Percentiles rank a stretch among this genome's conserved stretches.
Evolutionary conservation across 2,797 vertebrate genomes (phyloP).

Genomic region (Parotocinclus haroldoi): DNA sequence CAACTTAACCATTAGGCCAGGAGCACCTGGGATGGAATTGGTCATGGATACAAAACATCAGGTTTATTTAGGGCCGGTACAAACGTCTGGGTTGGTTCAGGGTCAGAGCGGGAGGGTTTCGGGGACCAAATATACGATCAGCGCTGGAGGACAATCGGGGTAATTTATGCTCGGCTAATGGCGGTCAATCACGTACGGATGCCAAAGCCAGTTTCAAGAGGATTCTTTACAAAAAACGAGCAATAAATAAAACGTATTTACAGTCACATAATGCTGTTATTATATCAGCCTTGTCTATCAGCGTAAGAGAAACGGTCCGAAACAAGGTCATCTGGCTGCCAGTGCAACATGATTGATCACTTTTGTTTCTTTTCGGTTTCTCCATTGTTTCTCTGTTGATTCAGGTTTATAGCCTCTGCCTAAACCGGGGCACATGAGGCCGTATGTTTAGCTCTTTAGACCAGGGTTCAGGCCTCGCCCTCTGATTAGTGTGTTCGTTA

Average conservation of each 20-base stretch:
- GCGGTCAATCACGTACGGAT: conserved; percentile 13
- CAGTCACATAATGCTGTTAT: conserved; percentile 14
- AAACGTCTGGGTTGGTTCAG: conserved; percentile 34
- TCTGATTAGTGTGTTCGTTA: no score
- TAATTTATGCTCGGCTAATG: conserved; percentile 34
- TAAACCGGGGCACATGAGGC: no score
- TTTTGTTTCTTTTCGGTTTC: no score
- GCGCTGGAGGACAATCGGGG: conserved; percentile 16
- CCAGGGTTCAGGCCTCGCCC: no score
- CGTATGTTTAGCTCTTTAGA: no score
- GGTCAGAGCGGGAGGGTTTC: conserved; percentile 25
- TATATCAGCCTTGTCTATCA: conserved; percentile 1
- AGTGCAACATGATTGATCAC: background rate
- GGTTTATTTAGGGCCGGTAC: conserved; percentile 21
- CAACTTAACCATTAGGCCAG: conserved; percentile 11
- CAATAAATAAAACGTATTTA: conserved; percentile 21
- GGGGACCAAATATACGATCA: conserved; percentile 27
- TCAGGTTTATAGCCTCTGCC: no score
- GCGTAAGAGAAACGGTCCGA: background rate
- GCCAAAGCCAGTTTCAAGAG: conserved; percentile 25
- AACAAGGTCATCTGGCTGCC: background rate
- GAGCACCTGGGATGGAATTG: conserved; percentile 26
- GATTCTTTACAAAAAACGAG: conserved; percentile 16
- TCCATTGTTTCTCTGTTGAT: no score
- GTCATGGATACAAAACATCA: conserved; percentile 29